Base-by-base conservation (phyloP, 2,888 invertebrate species). In the Lottia gigantea region DNA sequence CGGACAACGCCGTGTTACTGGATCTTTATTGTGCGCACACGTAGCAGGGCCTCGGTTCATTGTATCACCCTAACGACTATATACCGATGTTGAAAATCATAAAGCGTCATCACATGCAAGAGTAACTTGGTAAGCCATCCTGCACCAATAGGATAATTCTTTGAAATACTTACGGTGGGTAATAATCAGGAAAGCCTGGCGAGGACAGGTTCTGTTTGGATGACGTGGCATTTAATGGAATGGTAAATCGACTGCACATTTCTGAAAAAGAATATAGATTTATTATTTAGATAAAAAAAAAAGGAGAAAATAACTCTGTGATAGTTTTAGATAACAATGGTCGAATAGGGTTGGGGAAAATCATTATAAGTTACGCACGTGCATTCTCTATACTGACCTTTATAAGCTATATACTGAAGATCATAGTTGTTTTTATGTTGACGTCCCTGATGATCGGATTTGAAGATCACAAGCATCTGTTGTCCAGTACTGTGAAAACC, bases 221-320 rank as follows among this genome's bases (percentile, higher is more conserved):
- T 55, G 55, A 55, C 23, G 55, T 23, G 55, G 55, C 55, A 23
- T 55, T 23, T 55, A 55, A 55, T 55, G 55, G 55, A 23, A 55
- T 55, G 23, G 19, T 23, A 55, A 23, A 55, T 23, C 23, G 19
- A 23, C 55, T 55, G 12, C 55, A 55, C 55, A 55, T 55, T 55
- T 55, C 55, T 55, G 19, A 12, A 55, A 55, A n/a, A 55, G 14
- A 55, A 40, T 40, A 40, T 11, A 40, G 1, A 40, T 40, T 1
- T 40, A 40, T 40, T 6, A 40, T 11, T 11, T 8, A 8, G n/a
- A n/a, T n/a, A n/a, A n/a, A n/a, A n/a, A n/a, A n/a, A n/a, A n/a
- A n/a, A n/a, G n/a, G n/a, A n/a, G n/a, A n/a, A n/a, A n/a, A n/a
- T n/a, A n/a, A n/a, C n/a, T n/a, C n/a, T n/a, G n/a, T n/a, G n/a